phyloP scores from a whole-genome alignment of 2,113 vertebrate genomes.

The Tetrax tetrax region DNA sequence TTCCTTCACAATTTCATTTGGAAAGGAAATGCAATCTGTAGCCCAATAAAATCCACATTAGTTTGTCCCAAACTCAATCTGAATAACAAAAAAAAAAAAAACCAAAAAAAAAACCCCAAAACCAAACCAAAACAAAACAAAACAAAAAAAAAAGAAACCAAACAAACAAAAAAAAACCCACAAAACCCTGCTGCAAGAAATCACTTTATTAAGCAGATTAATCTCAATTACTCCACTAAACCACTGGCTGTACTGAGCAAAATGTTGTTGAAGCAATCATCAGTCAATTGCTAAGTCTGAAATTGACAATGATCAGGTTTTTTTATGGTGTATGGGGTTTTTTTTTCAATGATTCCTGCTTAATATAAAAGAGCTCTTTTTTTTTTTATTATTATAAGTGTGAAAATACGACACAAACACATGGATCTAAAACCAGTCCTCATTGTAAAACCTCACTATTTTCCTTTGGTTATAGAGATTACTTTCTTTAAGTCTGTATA shows the following conservation, averaged over 20 bases:
- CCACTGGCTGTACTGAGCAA: background rate
- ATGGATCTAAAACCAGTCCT: background rate
- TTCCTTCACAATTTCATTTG: constrained; percentile 32
- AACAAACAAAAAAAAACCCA: no score
- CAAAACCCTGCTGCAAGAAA: background rate
- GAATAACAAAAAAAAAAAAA: accelerated
- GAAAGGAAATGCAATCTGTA: background rate
- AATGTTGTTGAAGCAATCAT: background rate
- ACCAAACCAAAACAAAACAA: no score
- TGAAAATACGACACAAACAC: background rate
- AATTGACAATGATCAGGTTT: background rate
- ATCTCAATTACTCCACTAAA: background rate
- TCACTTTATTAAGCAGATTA: background rate
- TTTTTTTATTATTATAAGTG: background rate
- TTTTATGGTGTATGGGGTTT: background rate
- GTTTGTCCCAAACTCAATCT: constrained; percentile 20
- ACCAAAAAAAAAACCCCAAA: no score
- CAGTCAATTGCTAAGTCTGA: background rate
- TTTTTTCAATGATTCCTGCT: background rate
- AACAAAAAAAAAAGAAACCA: no score
- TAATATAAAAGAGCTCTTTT: background rate
- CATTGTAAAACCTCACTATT: background rate
- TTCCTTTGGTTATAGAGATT: background rate
- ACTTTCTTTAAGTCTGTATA: background rate
- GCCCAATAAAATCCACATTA: constrained; percentile 26